These are phyloP conservation scores for Maniola hyperantus DNA, from an alignment of 2,888 invertebrate species.

Conservation along the genomic window DNA sequence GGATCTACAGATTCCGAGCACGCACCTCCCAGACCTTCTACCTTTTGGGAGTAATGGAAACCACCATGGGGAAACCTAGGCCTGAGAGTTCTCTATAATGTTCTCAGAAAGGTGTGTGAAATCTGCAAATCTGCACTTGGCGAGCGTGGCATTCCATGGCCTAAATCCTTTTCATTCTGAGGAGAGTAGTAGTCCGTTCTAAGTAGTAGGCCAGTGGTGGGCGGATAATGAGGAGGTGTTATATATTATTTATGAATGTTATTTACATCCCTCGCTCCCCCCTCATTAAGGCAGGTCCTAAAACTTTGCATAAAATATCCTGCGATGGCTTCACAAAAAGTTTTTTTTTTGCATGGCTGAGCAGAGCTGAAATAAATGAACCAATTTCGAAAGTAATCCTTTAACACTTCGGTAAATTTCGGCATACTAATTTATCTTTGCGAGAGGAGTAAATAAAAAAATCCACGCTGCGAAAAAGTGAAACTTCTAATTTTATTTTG, in stretches of 20 bases:
- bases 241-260: background rate
- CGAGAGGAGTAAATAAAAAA: conserved; percentile 14
- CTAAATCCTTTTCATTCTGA: too few species aligned
- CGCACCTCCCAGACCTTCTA: too few species aligned
- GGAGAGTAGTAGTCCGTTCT: too few species aligned
- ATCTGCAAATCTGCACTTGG: too few species aligned
- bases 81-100: too few species aligned
- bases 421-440: conserved; percentile 21
- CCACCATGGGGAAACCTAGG: too few species aligned
- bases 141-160: too few species aligned
- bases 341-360: conserved; percentile 10
- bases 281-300: background rate
- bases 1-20: too few species aligned
- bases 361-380: conserved; percentile 23
- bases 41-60: too few species aligned
- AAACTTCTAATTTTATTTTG: conserved; percentile 13
- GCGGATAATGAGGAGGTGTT: background rate
- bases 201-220: too few species aligned
- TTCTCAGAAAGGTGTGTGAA: too few species aligned
- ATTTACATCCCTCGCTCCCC: background rate
- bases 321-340: conserved; percentile 12
- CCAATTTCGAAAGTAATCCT: conserved; percentile 22
- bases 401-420: conserved; percentile 18
- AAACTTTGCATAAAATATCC: conserved; percentile 8
- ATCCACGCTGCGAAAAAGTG: background rate